A percentile compares a stretch with the other conserved stretches of the same genome.
Conservation (phyloP, 2,888 invertebrate species). For the Bedellia somnulentella region DNA sequence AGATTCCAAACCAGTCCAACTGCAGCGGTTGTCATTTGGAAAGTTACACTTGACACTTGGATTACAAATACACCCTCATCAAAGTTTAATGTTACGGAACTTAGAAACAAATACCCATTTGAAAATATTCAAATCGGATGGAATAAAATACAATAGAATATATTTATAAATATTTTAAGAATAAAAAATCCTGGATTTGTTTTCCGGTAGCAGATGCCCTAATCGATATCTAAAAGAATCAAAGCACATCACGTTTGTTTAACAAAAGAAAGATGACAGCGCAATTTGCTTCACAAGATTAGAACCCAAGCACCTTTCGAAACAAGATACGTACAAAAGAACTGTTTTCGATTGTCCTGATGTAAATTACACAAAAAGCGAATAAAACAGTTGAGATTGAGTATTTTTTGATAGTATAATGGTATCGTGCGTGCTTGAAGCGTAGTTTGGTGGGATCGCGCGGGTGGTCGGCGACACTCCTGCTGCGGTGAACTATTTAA, state of each 20-base stretch:
- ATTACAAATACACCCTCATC: constrained; percentile 8
- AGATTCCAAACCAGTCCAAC: constrained; percentile 43
- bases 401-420: constrained; percentile 50
- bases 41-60: constrained; percentile 25
- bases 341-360: constrained; percentile 24
- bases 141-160: too few species aligned
- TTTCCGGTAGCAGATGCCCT: constrained; percentile 30
- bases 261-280: constrained; percentile 30
- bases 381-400: constrained; percentile 29
- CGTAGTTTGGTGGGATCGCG: constrained; percentile 27
- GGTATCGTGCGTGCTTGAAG: constrained; percentile 36
- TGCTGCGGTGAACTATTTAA: constrained; percentile 40
- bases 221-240: constrained; percentile 31
- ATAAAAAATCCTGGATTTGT: too few species aligned
- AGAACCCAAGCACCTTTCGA: constrained; percentile 12
- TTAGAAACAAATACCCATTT: too few species aligned
- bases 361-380: constrained; percentile 49
- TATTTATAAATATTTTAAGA: too few species aligned
- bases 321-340: constrained; percentile 4
- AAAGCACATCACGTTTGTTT: constrained; percentile 20
- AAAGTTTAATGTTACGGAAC: too few species aligned
- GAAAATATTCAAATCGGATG: too few species aligned
- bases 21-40: constrained; percentile 29
- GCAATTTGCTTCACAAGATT: constrained; percentile 19
- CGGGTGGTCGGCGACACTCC: constrained; percentile 38